Evolutionary conservation across 2,797 vertebrate genomes (phyloP).

Genomic region (Garrulus glandarius): DNA sequence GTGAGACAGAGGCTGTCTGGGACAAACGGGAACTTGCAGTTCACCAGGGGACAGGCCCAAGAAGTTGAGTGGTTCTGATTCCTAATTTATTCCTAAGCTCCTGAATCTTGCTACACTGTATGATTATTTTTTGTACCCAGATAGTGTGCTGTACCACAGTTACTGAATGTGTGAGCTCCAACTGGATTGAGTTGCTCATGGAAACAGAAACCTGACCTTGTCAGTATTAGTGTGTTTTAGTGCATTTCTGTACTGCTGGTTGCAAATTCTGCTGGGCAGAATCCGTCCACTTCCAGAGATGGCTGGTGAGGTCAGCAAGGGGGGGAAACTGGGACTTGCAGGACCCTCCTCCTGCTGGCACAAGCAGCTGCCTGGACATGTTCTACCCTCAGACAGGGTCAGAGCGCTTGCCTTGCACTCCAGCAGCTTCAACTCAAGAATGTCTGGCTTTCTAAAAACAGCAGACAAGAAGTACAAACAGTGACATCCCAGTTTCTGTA

Average conservation of each 20-base stretch:
- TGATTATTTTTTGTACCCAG: not conserved
- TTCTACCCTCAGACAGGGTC: not conserved
- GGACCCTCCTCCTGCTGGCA: not conserved
- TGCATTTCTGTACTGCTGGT: not conserved
- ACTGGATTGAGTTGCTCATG: conserved; percentile 30
- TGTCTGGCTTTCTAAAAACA: not conserved
- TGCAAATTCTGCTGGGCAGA: conserved; percentile 50
- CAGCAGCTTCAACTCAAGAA: not conserved
- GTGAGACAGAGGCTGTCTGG: not conserved
- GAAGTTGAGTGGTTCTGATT: not conserved
- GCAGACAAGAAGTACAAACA: not conserved
- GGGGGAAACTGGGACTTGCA: not conserved
- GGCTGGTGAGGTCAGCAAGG: not conserved
- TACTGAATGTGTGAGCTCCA: conserved; percentile 25
- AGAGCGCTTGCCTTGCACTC: not conserved
- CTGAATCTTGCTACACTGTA: not conserved
- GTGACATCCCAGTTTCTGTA: not conserved
- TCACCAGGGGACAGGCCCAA: not conserved
- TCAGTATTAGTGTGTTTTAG: not conserved
- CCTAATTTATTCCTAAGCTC: not conserved
- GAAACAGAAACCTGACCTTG: not conserved
- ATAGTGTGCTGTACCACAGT: not conserved
- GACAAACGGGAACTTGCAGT: not conserved
- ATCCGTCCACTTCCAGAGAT: not conserved
- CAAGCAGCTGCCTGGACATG: not conserved